Evolutionary conservation across 2,113 vertebrate genomes (phyloP).

Genomic region (Cheirogaleus medius): DNA sequence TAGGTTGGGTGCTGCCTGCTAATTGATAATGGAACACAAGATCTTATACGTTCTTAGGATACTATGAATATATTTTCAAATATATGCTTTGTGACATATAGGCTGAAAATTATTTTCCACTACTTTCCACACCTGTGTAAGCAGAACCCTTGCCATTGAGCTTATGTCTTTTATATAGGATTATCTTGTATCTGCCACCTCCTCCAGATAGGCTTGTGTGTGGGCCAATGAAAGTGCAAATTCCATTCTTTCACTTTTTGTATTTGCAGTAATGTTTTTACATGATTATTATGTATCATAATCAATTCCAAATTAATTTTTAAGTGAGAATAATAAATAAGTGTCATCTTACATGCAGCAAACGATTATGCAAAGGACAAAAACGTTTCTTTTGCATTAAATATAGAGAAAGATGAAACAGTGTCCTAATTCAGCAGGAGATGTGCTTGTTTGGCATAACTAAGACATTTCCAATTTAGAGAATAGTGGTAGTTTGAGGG

Average conservation of each 20-base stretch:
- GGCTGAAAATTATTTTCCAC: neutral
- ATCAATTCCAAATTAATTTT: neutral
- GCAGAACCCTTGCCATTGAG: neutral
- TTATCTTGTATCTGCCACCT: neutral
- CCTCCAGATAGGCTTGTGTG: neutral
- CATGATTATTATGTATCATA: neutral
- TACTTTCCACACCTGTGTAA: neutral
- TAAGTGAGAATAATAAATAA: conserved; percentile 22
- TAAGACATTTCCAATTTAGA: conserved; percentile 17
- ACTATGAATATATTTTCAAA: neutral
- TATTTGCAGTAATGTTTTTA: neutral
- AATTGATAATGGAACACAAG: neutral
- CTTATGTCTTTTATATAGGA: neutral
- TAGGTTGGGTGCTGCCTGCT: neutral
- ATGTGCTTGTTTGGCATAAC: conserved; percentile 20
- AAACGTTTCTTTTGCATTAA: neutral
- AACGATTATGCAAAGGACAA: conserved; percentile 2
- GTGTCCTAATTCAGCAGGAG: neutral
- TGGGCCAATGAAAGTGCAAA: neutral
- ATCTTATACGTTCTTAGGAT: neutral
- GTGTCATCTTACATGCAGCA: neutral
- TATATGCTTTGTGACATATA: neutral
- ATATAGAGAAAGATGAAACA: neutral
- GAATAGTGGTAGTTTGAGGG: neutral
- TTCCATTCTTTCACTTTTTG: neutral